These are phyloP conservation scores for Dioctria rufipes DNA, from an alignment of 2,888 invertebrate species.

Conservation along the genomic window DNA sequence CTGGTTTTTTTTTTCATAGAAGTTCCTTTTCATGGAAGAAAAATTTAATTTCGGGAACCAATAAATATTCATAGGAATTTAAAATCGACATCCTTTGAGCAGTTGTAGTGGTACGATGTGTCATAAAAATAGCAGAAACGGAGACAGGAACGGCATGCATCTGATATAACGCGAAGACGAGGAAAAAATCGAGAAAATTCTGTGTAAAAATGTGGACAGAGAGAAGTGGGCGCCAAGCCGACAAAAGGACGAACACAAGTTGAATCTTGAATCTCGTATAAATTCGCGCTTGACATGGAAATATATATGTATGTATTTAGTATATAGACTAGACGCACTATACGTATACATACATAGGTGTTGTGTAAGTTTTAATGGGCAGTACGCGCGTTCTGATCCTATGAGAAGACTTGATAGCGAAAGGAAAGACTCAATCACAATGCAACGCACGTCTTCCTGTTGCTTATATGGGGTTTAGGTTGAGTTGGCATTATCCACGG, in stretches of 20 bases:
- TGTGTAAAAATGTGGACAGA: background rate
- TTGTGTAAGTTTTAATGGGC: conserved; percentile 45
- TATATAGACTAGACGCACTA: conserved; percentile 32
- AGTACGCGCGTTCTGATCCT: background rate
- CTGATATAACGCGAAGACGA: background rate
- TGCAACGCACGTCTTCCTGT: conserved; percentile 57
- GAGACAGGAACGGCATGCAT: conserved; percentile 37
- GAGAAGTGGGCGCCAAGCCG: conserved; percentile 10
- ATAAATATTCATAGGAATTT: conserved; percentile 61
- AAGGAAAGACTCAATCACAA: conserved; percentile 41
- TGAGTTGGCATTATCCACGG: conserved; percentile 41
- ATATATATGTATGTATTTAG: no score
- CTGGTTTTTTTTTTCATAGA: conserved; percentile 27
- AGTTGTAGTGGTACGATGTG: conserved; percentile 53
- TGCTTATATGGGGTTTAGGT: conserved; percentile 46
- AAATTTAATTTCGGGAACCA: conserved; percentile 59
- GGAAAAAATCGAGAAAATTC: conserved; percentile 13
- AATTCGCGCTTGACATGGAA: conserved; percentile 1
- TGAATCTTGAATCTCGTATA: background rate
- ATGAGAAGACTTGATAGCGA: background rate
- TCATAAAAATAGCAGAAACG: conserved; percentile 54
- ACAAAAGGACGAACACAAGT: background rate
- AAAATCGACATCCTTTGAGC: conserved; percentile 59
- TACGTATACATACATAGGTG: no score
- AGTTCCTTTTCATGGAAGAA: conserved; percentile 47